Evolutionary conservation across 2,113 vertebrate genomes (phyloP).

Genomic region (Danio rerio): GRCz12tu NC_133183.1:23287501-23288000

Average conservation of each 20-base stretch:
- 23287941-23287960: not conserved
- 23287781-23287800: not conserved
- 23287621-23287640: conserved; percentile 72
- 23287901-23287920: too few relatives aligned
- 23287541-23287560: conserved; percentile 62
- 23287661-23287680: conserved; percentile 58
- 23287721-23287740: not conserved
- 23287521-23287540: conserved; percentile 72
- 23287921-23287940: too few relatives aligned
- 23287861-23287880: too few relatives aligned
- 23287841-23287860: not conserved
- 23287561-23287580: conserved; percentile 69
- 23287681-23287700: conserved; percentile 68
- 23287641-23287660: conserved; percentile 66
- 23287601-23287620: conserved; percentile 77
- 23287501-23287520: too few relatives aligned
- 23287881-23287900: too few relatives aligned
- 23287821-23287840: not conserved
- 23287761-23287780: not conserved
- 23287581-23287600: conserved; percentile 67
- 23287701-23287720: not conserved
- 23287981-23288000: not conserved
- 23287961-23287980: not conserved
- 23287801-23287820: not conserved
- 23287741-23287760: not conserved